These are phyloP conservation scores for Catagonus wagneri DNA, from an alignment of 2,113 vertebrate species.

Conservation along the genomic window DNA sequence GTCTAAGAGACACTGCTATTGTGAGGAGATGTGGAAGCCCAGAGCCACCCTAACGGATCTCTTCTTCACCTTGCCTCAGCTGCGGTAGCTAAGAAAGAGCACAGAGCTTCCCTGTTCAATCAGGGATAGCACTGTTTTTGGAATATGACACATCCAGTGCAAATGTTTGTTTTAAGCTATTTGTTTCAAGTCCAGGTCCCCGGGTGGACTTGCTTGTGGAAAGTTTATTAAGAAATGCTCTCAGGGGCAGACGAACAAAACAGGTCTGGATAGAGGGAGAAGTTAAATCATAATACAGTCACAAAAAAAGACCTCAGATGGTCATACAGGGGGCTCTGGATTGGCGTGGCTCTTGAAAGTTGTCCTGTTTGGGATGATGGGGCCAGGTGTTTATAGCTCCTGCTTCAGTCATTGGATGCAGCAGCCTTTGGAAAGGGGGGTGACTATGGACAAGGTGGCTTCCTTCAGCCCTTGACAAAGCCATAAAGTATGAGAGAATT, in stretches of 20 bases:
- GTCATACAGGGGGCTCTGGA: not conserved
- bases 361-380: not conserved
- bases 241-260: not conserved
- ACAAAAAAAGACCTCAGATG: not conserved
- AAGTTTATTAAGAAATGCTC: not conserved
- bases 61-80: not conserved
- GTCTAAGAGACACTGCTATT: not conserved
- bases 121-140: not conserved
- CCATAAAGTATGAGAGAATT: not conserved
- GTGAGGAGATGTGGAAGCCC: not conserved
- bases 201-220: not conserved
- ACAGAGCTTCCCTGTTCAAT: not conserved
- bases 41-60: not conserved
- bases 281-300: not conserved
- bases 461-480: conserved; percentile 14
- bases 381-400: not conserved
- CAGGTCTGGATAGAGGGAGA: not conserved
- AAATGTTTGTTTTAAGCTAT: not conserved
- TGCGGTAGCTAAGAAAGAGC: not conserved
- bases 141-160: not conserved
- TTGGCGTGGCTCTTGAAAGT: not conserved
- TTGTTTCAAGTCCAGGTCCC: not conserved
- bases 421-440: not conserved
- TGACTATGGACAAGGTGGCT: not conserved
- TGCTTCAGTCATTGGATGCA: not conserved